These are phyloP conservation scores for Pelosia muscerda DNA, from an alignment of 2,888 invertebrate species.

Conservation along the genomic window DNA sequence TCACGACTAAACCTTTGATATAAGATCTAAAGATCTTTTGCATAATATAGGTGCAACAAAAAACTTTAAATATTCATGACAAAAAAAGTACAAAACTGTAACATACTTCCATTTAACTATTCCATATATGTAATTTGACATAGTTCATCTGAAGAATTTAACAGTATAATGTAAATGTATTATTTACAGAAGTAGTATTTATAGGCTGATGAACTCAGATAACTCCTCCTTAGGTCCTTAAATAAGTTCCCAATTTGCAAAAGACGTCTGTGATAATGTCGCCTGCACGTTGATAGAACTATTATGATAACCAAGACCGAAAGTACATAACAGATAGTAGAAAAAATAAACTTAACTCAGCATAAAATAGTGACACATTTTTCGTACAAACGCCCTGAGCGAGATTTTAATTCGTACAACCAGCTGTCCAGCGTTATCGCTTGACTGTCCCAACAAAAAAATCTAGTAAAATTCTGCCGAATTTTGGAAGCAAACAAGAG, in stretches of 20 bases:
- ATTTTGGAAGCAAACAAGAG: conserved; percentile 52
- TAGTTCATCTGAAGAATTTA: background rate
- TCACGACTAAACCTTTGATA: background rate
- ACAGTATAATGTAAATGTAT: background rate
- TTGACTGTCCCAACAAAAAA: conserved; percentile 61
- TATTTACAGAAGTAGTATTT: background rate
- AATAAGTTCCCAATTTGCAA: background rate
- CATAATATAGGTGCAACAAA: too few species aligned
- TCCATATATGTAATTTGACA: too few species aligned
- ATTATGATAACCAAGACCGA: background rate
- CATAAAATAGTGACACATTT: conserved; percentile 54
- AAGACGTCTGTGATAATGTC: background rate
- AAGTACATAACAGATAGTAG: conserved; percentile 19
- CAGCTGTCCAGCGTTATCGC: conserved; percentile 63
- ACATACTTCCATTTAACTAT: too few species aligned
- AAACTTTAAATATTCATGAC: too few species aligned
- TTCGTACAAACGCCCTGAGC: conserved; percentile 57
- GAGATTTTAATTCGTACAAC: conserved; percentile 61
- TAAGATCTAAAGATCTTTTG: too few species aligned
- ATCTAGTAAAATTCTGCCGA: conserved; percentile 54
- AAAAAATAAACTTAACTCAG: conserved; percentile 42
- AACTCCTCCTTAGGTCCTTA: background rate
- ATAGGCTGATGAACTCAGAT: background rate
- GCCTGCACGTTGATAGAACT: background rate
- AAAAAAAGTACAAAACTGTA: too few species aligned